phyloP scores from a whole-genome alignment of 1,140 invertebrate genomes.

The Neodiprion fabricii region DNA sequence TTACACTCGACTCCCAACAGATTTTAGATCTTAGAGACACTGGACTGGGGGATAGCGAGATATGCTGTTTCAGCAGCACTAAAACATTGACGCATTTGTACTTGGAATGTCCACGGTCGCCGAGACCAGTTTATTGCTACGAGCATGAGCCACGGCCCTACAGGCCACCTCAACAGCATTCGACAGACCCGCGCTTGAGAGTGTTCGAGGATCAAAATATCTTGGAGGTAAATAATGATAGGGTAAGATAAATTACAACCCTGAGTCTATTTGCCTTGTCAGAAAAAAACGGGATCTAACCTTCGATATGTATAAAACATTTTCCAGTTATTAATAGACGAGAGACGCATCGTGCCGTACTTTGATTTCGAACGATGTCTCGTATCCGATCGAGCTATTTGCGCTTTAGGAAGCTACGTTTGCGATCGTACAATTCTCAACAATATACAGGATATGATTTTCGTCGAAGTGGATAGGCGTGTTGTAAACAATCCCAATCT shows the following conservation, averaged over 20 bases:
- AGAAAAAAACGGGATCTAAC: background rate
- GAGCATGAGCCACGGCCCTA: conserved; percentile 28
- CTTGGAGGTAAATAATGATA: conserved; percentile 34
- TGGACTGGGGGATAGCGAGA: conserved; percentile 71
- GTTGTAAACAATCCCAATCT: conserved; percentile 51
- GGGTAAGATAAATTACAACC: background rate
- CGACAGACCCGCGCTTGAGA: conserved; percentile 16
- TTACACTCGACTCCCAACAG: conserved; percentile 45
- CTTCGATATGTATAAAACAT: conserved; percentile 7
- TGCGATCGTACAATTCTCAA: conserved; percentile 40
- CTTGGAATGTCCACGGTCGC: conserved; percentile 59
- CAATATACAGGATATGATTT: conserved; percentile 36
- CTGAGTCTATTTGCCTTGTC: background rate
- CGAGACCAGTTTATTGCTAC: conserved; percentile 26
- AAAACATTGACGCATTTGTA: conserved; percentile 68
- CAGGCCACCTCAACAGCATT: conserved; percentile 10
- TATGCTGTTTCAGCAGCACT: conserved; percentile 70
- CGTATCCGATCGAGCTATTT: conserved; percentile 54
- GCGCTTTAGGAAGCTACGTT: conserved; percentile 42
- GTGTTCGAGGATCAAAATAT: conserved; percentile 47
- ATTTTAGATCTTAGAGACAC: conserved; percentile 71
- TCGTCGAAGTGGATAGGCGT: conserved; percentile 40
- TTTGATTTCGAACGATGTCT: conserved; percentile 31
- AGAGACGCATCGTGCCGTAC: conserved; percentile 29
- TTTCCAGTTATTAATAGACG: conserved; percentile 33